Base-by-base conservation (phyloP, 1,140 invertebrate species). In the Euura lappo region DNA sequence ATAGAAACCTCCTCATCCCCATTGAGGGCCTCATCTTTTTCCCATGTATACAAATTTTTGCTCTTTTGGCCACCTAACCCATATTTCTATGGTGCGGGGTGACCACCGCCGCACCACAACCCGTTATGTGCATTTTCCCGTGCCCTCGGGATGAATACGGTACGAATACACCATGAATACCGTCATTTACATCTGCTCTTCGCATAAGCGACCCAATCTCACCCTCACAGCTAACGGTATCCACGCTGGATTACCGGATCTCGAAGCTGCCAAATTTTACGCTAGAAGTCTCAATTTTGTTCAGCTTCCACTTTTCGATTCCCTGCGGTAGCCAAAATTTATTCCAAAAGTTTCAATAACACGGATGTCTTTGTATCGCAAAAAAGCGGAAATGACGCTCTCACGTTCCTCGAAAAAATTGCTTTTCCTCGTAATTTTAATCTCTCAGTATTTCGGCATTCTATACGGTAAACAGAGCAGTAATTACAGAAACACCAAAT, bases 41-140 rank as follows among this genome's bases (percentile, higher is more conserved):
- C 78, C 77, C 79, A 78, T 85, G 82, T 83, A 87, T 87, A 87
- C 83, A 87, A 86, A 86, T 86, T 86, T 82, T 78, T 83, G 80
- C 80, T 81, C 82, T 82, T 81, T 84, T 85, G 79, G 78, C 79
- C 84, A 84, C 79, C 84, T 87, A 88, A 87, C 85, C 86, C 83
- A 87, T 72, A 87, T 87, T 86, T 86, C 80, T 79, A 87, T 85
- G 13, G 51, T 60, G 51, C 74, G 76, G 64, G 73, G 72, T 28
- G 28, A 28, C 28, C 28, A 28, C 28, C 28, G 1, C 28, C 28
- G 28, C 71, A 79, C 78, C 79, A 77, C 80, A 88, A 87, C 86
- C 86, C 85, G 86, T 87, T 87, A 88, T 85, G 83, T 78, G 69
- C 78, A 70, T 76, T 80, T 75, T 80, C 75, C 74, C 72, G 72